These are phyloP conservation scores for Callipepla squamata DNA, from an alignment of 2,113 vertebrate species.

Conservation along the genomic window DNA sequence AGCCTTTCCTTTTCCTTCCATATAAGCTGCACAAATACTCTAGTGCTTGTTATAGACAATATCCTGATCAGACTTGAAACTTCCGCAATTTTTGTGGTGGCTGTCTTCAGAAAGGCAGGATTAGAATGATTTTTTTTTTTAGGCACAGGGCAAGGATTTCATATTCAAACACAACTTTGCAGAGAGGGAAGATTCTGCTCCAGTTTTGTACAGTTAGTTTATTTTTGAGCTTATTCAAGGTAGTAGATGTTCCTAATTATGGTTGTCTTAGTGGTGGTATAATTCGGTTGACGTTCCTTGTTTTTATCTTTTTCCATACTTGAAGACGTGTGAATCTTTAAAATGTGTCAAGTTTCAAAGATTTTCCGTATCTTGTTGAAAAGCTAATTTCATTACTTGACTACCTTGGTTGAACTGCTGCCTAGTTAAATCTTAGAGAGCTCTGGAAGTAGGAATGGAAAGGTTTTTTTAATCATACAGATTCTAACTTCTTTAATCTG, in stretches of 20 bases:
- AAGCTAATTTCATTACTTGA: not conserved
- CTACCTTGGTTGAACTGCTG: not conserved
- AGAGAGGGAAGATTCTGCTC: not conserved
- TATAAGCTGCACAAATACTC: not conserved
- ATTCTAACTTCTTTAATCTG: not conserved
- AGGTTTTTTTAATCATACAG: not conserved
- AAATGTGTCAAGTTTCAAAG: not conserved
- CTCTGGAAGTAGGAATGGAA: not conserved
- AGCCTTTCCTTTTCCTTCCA: constrained; percentile 7
- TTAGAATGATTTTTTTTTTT: not conserved
- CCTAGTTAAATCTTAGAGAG: not conserved
- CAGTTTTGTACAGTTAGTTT: not conserved
- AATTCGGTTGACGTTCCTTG: not conserved
- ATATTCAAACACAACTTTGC: not conserved
- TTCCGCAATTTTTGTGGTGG: not conserved
- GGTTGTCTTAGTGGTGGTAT: not conserved
- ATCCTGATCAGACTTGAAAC: not conserved
- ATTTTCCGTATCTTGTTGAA: not conserved
- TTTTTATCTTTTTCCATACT: not conserved
- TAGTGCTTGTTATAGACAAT: not conserved
- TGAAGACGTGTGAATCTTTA: not conserved
- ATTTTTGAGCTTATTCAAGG: not conserved
- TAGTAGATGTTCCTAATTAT: not conserved
- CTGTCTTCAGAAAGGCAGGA: not conserved
- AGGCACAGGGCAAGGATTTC: not conserved